A percentile compares a stretch with the other conserved stretches of the same genome.
These are phyloP conservation scores for Cantharis rufa DNA, from an alignment of 2,888 invertebrate species.

Conservation along the genomic window DNA sequence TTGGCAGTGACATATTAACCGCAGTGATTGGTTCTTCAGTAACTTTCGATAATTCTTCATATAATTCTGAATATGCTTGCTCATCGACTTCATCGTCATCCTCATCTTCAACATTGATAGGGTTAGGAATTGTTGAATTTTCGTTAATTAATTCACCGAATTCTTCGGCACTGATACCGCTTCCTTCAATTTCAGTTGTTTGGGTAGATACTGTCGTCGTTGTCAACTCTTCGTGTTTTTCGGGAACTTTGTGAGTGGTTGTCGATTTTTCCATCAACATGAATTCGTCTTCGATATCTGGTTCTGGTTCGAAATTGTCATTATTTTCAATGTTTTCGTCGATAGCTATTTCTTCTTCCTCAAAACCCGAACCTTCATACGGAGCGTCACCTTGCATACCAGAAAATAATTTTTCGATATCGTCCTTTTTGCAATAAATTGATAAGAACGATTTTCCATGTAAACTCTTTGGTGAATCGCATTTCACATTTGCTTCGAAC, in stretches of 20 bases:
- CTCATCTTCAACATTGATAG: conserved; percentile 23
- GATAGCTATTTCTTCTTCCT: conserved; percentile 20
- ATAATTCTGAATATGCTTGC: conserved; percentile 9
- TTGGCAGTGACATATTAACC: background rate
- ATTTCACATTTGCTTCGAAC: conserved; percentile 45
- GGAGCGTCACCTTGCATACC: conserved; percentile 44
- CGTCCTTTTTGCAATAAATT: conserved; percentile 22
- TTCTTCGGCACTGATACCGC: conserved; percentile 44
- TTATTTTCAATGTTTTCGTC: conserved; percentile 34
- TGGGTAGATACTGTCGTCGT: background rate
- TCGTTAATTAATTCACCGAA: conserved; percentile 15
- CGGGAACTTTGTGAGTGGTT: background rate
- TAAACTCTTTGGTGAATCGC: conserved; percentile 44
- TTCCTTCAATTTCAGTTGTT: conserved; percentile 36
- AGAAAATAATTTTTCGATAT: conserved; percentile 24
- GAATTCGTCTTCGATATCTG: conserved; percentile 24
- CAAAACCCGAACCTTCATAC: conserved; percentile 43
- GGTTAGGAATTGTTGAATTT: background rate
- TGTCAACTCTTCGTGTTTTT: background rate
- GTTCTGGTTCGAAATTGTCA: background rate
- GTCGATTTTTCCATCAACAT: background rate
- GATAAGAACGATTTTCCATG: conserved; percentile 40
- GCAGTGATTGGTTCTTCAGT: conserved; percentile 1
- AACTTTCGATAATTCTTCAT: background rate
- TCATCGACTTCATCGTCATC: conserved; percentile 19